Conservation (phyloP, 30 jellyfish, hydroid and myxozoan genomes). For the Aurelia sp. region DNA sequence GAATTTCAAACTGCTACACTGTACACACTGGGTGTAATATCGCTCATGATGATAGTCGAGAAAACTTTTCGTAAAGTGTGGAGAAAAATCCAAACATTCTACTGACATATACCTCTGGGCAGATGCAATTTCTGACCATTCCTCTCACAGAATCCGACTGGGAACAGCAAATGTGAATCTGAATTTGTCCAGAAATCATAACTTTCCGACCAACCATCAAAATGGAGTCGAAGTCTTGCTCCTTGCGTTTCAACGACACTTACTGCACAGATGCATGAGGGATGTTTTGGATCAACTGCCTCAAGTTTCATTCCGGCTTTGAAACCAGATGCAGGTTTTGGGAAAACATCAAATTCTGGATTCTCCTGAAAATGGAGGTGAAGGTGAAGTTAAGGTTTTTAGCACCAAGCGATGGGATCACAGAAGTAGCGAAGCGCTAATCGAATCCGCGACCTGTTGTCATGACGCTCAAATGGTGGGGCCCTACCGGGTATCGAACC, state of each 20-base stretch:
- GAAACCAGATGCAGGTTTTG: conserved; percentile 73
- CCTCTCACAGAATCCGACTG: conserved; percentile 86
- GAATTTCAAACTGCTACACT: no score
- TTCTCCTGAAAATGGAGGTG: conserved; percentile 76
- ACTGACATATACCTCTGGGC: conserved; percentile 81
- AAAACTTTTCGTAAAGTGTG: no score
- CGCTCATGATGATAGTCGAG: no score
- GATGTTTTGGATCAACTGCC: conserved; percentile 98
- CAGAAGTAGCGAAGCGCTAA: no score
- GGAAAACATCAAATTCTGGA: conserved; percentile 76
- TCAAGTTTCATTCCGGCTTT: conserved; percentile 95
- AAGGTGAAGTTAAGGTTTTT: background rate
- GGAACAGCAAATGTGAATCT: conserved; percentile 90
- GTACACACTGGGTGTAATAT: no score
- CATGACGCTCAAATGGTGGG: no score
- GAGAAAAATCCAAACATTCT: no score
- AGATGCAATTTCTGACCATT: conserved; percentile 78
- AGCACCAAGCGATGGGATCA: no score
- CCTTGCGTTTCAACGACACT: conserved; percentile 97
- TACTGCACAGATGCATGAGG: conserved; percentile 91
- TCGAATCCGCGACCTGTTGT: no score
- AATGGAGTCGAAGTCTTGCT: conserved; percentile 92
- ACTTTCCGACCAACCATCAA: conserved; percentile 99
- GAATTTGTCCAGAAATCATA: conserved; percentile 98
- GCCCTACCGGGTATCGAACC: no score